Conservation (phyloP, 2,113 vertebrate species). For the Lophochroa leadbeateri region DNA sequence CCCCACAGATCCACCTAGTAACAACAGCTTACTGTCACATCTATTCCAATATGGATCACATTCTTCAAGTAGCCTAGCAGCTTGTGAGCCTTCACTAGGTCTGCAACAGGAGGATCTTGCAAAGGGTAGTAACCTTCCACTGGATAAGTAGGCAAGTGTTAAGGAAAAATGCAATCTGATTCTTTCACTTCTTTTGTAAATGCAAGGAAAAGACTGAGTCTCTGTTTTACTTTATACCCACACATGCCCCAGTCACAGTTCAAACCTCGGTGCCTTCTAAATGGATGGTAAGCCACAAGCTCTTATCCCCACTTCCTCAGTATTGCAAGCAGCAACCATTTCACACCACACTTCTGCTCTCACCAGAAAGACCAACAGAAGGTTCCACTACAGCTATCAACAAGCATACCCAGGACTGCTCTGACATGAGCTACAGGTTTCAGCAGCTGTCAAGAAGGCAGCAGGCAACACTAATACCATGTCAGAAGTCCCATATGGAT, state of each 20-base stretch:
- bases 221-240: not conserved
- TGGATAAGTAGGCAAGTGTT: slow-evolving; percentile 85
- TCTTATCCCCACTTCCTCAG: not conserved
- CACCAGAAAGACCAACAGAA: not conserved
- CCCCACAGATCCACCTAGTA: not conserved
- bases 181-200: not conserved
- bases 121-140: slow-evolving; percentile 90
- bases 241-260: not conserved
- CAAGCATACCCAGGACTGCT: not conserved
- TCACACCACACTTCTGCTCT: not conserved
- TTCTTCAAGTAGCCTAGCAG: slow-evolving; percentile 89
- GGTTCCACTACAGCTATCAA: not conserved
- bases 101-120: slow-evolving; percentile 86
- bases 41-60: slow-evolving; percentile 83
- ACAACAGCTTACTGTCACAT: slow-evolving; percentile 78
- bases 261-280: not conserved
- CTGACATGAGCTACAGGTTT: not conserved
- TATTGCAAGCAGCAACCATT: not conserved
- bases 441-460: not conserved
- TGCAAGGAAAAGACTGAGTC: not conserved
- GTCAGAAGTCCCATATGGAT: not conserved
- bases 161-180: slow-evolving; percentile 71
- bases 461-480: not conserved
- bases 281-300: not conserved
- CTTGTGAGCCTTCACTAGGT: slow-evolving; percentile 86